Base-by-base conservation (phyloP, 2,113 vertebrate genomes). In the Tenebrosternarchus preto region DNA sequence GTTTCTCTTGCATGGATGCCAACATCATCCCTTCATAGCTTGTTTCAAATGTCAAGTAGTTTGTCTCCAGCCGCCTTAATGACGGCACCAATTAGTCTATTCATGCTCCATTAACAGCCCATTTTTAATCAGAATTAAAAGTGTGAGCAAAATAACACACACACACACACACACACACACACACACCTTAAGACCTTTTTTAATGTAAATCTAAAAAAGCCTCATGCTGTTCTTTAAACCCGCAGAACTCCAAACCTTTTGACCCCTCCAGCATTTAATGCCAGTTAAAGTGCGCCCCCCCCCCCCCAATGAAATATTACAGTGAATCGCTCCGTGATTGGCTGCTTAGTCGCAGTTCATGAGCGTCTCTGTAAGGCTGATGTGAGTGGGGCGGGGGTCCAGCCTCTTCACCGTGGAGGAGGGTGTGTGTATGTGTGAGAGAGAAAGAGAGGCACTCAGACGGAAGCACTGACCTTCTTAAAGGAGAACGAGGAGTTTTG, bases 401-500 rank as follows among this genome's bases (percentile, higher is more conserved):
- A 22, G 31, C 68, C 68, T 64, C 72, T 25, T 24, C 24, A 0
- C 1, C 39, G 9, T 27, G 6, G 24, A 24, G 3, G 36, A 19
- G 31, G 19, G 64, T 53, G 50, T 71, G 31, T 57, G 68, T 43
- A n/a, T 20, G 60, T 76, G 73, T 63, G 59, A 64, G 59, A 17
- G 73, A 57, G 73, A 59, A 59, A 73, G 68, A 77, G 84, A 84
- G 84, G 83, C 83, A 84, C 88, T 92, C 87, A 87, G 86, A 86
- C 61, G 12, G 90, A 87, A 82, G 73, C 19, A 20, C 81, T 94
- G 92, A 93, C 94, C 93, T 94, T 87, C 78, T 90, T 85, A 89
- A 90, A 92, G 90, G 90, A 88, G 90, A 85, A 88, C 89, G 92
- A 86, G 92, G 91, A 90, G 92, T 78, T 92, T 92, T 91, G 76